Base-by-base conservation (phyloP, 2,113 vertebrate species). In the Cyanocitta stelleri region DNA sequence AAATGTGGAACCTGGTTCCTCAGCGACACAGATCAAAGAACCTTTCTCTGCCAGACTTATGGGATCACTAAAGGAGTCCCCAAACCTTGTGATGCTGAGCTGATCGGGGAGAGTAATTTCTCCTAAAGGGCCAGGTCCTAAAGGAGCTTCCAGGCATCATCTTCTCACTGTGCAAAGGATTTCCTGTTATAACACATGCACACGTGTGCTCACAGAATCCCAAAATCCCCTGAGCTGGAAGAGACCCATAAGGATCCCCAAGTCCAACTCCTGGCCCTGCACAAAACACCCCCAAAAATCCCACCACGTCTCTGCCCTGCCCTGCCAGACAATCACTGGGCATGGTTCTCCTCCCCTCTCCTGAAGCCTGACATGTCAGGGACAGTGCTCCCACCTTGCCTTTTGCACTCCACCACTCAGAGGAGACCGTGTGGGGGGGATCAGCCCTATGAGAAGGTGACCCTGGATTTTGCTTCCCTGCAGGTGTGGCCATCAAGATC, bases 401-500 rank as follows among this genome's bases (percentile, higher is more conserved):
- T 80, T 66, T 67, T 4, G 1, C 22, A 22, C 15, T 21, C 56
- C 22, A 11, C 4, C 1, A 0, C 52, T 52, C 51, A 46, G 52
- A 59, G 43, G 7, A 21, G 29, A 48, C 41, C 1, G 0, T 9
- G 5, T 3, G 7, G 33, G 5, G 4, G 21, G 18, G 4, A 63
- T 32, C 0, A 0, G 15, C 26, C 27, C 41, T 21, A 6, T 11
- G 2, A 10, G 19, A 9, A 61, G 26, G 41, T 96, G 33, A 95
- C 22, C 10, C 3, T 7, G 37, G 66, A 4, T 33, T 95, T 68
- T 16, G 4, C 63, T 89, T 67, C 58, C 17, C 62, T 30, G 84
- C 67, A 98, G 98, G 98, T 0, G 97, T 98, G 27, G 97, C 97
- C 52, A 98, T 99, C 93, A 99, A 98, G 92, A 99, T 99, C 95